These are phyloP conservation scores for Porites lobata DNA, from an alignment of 92 coral and sea anemone genomes.

Conservation along the genomic window DNA sequence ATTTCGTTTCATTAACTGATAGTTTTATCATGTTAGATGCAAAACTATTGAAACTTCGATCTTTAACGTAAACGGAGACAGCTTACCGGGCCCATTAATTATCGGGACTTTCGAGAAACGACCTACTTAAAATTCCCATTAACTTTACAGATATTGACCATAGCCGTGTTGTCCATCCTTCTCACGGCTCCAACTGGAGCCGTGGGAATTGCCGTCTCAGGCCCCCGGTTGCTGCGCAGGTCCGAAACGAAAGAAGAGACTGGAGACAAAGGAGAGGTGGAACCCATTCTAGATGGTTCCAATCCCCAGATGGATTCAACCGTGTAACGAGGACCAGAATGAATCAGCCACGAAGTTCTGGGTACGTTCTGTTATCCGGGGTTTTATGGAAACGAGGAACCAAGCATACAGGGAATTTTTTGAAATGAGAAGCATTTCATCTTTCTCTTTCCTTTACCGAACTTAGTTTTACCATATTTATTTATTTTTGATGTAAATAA, in stretches of 20 bases:
- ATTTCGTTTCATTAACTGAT: no score
- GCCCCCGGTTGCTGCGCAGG: slow-evolving; percentile 81
- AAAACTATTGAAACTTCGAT: no score
- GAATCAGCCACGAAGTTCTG: not conserved
- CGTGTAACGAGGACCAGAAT: slow-evolving; percentile 1
- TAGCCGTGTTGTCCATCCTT: slow-evolving; percentile 95
- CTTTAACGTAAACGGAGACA: no score
- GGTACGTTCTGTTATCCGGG: no score
- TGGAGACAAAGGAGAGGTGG: slow-evolving; percentile 9
- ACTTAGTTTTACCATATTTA: no score
- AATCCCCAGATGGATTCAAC: slow-evolving; percentile 9
- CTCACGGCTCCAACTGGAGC: slow-evolving; percentile 98
- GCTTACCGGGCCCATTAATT: no score
- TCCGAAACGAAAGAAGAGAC: slow-evolving; percentile 50
- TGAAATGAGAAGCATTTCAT: not conserved
- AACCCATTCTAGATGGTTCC: slow-evolving; percentile 21
- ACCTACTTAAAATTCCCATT: not conserved
- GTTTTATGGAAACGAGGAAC: not conserved
- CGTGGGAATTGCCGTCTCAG: slow-evolving; percentile 83
- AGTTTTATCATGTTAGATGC: no score
- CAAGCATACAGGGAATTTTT: not conserved
- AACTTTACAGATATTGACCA: slow-evolving; percentile 81
- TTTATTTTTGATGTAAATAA: no score
- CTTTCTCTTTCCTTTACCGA: no score
- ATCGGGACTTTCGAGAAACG: no score